Evolutionary conservation across 2,797 vertebrate species (phyloP), one percentile per base, ranked within the genome.

Genomic region (Fistularia tabacaria): DNA sequence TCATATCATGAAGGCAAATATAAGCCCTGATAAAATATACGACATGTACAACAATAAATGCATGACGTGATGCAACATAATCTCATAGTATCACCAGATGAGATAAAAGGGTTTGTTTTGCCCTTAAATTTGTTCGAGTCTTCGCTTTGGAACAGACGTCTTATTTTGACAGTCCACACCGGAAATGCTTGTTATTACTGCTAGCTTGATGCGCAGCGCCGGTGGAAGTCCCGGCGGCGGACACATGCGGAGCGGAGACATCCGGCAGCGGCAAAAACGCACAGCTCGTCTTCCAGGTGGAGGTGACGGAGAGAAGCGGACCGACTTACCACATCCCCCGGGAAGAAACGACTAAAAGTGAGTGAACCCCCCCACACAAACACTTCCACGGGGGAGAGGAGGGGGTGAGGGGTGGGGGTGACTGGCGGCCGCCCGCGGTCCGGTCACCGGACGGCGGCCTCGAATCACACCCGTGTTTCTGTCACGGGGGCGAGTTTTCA

Each of bases 141-240:
- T 52, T 43, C 1, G 9, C 14, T 8, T 7, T 13, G 9, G 8
- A 51, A 14, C 46, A 0, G 0, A 5, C 10, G 7, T 45, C 71
- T 83, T 86, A 80, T 65, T 81, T 67, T 71, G 73, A 77, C 73
- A 63, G 49, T 7, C 12, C 0, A 0, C 0, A 14, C 62, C 60
- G 81, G 81, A 83, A 61, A 64, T 41, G 10, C 2, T 1, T 0
- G 3, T 8, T 8, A 6, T 25, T 6, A 0, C 0, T 4, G 7
- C n/a, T 14, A 36, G 13, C 42, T 63, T 71, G 60, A 67, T 54
- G 25, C 0, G 12, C 12, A n/a, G 1, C 7, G 14, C 10, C 40
- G 6, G 44, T 36, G 51, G 46, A 64, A 38, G 56, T 69, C 68
- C 58, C 70, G 38, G 62, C 46, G 49, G 56, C 44, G n/a, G 51